Evolutionary conservation across 2,888 invertebrate genomes (phyloP).

Genomic region (Limnephilus rhombicus): DNA sequence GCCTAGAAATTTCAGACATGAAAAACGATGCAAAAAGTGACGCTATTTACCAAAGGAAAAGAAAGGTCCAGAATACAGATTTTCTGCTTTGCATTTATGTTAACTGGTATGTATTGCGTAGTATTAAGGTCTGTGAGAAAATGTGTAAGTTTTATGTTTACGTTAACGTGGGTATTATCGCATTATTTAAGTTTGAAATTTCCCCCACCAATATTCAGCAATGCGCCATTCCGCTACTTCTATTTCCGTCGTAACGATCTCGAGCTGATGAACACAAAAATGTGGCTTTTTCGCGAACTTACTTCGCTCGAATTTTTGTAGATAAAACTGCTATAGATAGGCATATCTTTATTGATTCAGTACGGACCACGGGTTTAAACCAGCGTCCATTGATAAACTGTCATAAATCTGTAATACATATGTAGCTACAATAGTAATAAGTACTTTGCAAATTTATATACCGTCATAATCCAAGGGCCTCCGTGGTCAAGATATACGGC

Average conservation of each 20-base stretch:
- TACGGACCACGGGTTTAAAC: not conserved
- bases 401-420: no score
- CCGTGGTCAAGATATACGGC: no score
- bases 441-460: no score
- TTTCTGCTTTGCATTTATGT: not conserved
- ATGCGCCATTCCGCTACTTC: not conserved
- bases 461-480: no score
- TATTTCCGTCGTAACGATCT: not conserved
- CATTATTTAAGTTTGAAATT: not conserved
- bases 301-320: not conserved
- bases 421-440: no score
- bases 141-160: not conserved
- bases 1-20: no score
- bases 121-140: not conserved
- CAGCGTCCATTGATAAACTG: not conserved
- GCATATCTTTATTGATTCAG: not conserved
- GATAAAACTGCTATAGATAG: not conserved
- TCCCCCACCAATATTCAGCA: not conserved
- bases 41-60: no score
- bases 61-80: no score
- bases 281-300: not conserved
- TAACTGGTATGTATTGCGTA: not conserved
- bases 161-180: not conserved
- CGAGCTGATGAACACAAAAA: not conserved
- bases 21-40: no score